These are phyloP conservation scores for Ametastegia equiseti DNA, from an alignment of 2,888 invertebrate species.

Conservation along the genomic window DNA sequence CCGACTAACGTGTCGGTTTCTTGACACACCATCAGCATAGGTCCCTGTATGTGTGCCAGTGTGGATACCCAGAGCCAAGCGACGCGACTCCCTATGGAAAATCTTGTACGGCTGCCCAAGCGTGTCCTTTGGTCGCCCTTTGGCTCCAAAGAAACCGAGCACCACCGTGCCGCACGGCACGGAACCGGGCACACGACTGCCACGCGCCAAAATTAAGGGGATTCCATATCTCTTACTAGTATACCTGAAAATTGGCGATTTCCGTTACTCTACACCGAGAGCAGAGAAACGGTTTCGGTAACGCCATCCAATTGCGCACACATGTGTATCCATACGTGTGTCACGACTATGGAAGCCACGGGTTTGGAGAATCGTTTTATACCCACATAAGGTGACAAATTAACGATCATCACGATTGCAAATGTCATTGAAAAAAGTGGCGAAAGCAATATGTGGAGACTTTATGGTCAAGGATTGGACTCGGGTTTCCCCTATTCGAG, in stretches of 20 bases:
- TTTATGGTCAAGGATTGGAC: neutral
- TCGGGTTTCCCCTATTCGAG: neutral
- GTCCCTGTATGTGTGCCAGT: neutral
- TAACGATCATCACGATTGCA: no score
- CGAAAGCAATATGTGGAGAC: neutral
- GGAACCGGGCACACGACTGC: conserved; percentile 23
- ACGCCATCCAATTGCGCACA: neutral
- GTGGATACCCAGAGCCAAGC: no score
- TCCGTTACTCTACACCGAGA: conserved; percentile 16
- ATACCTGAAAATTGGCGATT: conserved; percentile 44
- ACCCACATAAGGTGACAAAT: neutral
- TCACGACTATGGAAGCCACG: neutral
- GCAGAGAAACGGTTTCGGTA: neutral
- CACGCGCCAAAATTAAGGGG: conserved; percentile 46
- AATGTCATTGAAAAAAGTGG: neutral
- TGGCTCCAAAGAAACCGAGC: conserved; percentile 22
- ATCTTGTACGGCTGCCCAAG: conserved; percentile 32
- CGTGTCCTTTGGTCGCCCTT: conserved; percentile 22
- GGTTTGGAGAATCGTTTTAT: neutral
- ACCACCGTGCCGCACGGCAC: conserved; percentile 5
- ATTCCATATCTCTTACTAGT: conserved; percentile 46
- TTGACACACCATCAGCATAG: neutral
- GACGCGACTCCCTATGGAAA: neutral
- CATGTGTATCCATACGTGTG: neutral
- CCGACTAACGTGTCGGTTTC: conserved; percentile 9